phyloP scores from a whole-genome alignment of 2,888 invertebrate genomes.

The Anorthoa munda region DNA sequence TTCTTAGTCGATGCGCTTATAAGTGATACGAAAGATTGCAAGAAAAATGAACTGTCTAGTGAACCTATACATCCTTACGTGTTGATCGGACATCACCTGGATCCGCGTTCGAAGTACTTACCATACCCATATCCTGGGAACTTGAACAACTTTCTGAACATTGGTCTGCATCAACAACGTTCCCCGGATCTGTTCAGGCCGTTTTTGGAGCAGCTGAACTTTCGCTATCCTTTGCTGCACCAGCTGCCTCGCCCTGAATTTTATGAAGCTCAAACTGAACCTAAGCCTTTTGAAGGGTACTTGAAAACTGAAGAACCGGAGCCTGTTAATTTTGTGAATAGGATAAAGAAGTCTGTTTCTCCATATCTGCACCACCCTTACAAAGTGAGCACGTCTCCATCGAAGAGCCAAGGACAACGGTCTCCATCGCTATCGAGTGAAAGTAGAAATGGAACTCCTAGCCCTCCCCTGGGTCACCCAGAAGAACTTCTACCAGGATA shows the following conservation, averaged over 20 bases:
- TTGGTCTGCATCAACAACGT: conserved; percentile 92
- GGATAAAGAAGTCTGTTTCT: conserved; percentile 85
- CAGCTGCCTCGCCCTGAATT: conserved; percentile 85
- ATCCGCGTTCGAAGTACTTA: conserved; percentile 87
- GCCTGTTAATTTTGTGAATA: conserved; percentile 79
- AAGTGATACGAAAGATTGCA: conserved; percentile 91
- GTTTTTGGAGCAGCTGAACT: conserved; percentile 86
- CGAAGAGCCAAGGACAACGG: conserved; percentile 85
- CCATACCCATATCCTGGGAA: conserved; percentile 92
- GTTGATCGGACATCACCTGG: conserved; percentile 81
- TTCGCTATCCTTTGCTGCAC: conserved; percentile 84
- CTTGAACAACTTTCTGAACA: conserved; percentile 92
- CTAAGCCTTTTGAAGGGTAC: conserved; percentile 77
- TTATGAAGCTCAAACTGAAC: conserved; percentile 77
- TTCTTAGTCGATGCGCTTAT: conserved; percentile 96
- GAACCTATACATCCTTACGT: conserved; percentile 85
- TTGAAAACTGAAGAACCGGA: conserved; percentile 83
- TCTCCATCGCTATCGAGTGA: conserved; percentile 86
- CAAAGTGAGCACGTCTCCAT: conserved; percentile 82
- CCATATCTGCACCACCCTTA: conserved; percentile 87
- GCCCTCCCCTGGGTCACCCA: conserved; percentile 87
- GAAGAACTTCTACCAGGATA: conserved; percentile 87
- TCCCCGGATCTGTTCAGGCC: conserved; percentile 88
- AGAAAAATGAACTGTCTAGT: conserved; percentile 81
- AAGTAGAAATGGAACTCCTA: conserved; percentile 91